Evolutionary conservation across 2,113 vertebrate genomes (phyloP).

Genomic region (Ciconia stormi): DNA sequence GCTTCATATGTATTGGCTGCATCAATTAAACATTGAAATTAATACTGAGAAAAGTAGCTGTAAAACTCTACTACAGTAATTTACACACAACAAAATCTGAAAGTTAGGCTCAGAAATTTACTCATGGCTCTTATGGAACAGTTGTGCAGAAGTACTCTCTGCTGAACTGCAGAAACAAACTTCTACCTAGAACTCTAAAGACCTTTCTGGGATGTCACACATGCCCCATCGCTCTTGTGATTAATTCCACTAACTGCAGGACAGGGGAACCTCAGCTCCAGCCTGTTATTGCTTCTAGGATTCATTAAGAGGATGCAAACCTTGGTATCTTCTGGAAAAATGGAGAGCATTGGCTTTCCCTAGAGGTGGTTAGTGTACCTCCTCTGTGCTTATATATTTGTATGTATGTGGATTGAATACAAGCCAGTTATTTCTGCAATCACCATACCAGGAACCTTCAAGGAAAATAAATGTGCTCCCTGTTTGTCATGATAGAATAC

Average conservation of each 20-base stretch:
- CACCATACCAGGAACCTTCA: background rate
- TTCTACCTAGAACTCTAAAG: background rate
- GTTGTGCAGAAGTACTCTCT: background rate
- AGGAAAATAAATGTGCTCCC: background rate
- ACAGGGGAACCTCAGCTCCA: background rate
- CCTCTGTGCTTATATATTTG: background rate
- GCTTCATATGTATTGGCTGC: background rate
- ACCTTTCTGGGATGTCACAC: background rate
- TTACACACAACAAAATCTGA: background rate
- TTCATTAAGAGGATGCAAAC: background rate
- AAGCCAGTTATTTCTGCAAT: constrained; percentile 13
- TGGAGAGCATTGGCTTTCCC: background rate
- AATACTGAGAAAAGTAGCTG: background rate
- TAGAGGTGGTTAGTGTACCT: background rate
- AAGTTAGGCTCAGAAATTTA: background rate
- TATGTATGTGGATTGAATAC: background rate
- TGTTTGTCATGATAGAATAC: background rate
- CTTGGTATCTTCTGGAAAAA: background rate
- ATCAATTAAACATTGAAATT: background rate
- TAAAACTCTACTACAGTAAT: background rate
- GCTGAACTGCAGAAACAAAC: background rate
- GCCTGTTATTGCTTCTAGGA: background rate
- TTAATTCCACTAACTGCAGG: background rate
- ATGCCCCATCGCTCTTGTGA: background rate
- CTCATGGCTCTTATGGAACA: background rate